Conservation (phyloP, 2,113 vertebrate species). For the Odocoileus hemionus region DNA sequence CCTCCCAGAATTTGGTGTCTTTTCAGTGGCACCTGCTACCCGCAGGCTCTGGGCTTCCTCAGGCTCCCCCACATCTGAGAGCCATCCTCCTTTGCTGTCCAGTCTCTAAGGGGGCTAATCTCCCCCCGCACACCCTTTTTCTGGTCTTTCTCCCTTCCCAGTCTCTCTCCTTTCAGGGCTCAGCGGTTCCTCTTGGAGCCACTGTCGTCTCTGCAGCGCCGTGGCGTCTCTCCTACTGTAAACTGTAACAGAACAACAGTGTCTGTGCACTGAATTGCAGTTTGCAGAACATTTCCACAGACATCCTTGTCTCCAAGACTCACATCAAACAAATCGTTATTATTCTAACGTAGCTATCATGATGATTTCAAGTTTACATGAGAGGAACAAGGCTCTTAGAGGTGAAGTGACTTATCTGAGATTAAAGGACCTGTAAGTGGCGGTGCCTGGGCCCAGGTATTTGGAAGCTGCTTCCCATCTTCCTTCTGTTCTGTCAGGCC, state of each 20-base stretch:
- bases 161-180: neutral
- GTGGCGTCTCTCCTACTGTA: neutral
- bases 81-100: neutral
- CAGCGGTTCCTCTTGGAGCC: neutral
- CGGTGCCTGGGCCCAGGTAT: neutral
- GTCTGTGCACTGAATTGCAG: neutral
- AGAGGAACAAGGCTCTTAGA: neutral
- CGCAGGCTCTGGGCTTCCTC: neutral
- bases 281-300: neutral
- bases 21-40: neutral
- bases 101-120: neutral
- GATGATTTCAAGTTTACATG: neutral
- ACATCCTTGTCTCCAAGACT: neutral
- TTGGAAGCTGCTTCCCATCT: neutral
- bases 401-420: neutral
- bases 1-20: neutral
- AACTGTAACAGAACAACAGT: constrained; percentile 9
- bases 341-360: neutral
- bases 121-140: neutral
- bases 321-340: neutral
- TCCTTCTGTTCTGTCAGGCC: neutral
- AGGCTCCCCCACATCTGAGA: neutral
- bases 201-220: neutral
- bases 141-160: neutral
- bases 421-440: neutral